Conservation (phyloP, 2,797 vertebrate species). For the Perdix hodgsoniae region DNA sequence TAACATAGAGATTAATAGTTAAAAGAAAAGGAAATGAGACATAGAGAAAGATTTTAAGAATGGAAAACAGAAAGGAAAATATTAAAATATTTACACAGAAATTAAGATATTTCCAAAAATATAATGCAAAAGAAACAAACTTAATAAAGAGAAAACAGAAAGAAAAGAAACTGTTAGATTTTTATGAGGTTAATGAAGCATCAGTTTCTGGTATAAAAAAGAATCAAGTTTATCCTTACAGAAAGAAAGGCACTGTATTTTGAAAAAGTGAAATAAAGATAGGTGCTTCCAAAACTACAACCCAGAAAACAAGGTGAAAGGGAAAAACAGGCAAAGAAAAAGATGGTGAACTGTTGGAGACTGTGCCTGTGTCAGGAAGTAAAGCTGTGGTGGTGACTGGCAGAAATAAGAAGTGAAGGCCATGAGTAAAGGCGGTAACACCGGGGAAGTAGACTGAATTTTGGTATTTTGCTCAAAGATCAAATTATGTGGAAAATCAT, state of each 20-base stretch:
- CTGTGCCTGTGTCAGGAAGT: neutral
- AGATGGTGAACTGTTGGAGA: neutral
- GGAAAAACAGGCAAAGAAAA: neutral
- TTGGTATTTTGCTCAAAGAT: neutral
- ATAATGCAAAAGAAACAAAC: neutral
- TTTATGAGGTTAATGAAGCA: neutral
- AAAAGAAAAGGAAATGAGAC: neutral
- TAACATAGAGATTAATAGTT: neutral
- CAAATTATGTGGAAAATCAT: neutral
- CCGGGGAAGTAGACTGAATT: neutral
- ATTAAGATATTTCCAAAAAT: neutral
- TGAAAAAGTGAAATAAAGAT: neutral
- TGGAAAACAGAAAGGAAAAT: neutral
- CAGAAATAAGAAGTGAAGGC: neutral
- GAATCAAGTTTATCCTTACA: neutral
- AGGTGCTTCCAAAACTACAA: neutral
- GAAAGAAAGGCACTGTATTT: neutral
- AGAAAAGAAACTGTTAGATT: neutral
- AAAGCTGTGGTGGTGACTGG: neutral
- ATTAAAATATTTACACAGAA: neutral
- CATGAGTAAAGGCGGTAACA: neutral
- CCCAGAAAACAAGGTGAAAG: rapidly evolving
- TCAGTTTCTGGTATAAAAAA: neutral
- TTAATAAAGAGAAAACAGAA: neutral
- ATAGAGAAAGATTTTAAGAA: neutral